Conservation (phyloP, 2,888 invertebrate species). For the Coleophora flavipennella region DNA sequence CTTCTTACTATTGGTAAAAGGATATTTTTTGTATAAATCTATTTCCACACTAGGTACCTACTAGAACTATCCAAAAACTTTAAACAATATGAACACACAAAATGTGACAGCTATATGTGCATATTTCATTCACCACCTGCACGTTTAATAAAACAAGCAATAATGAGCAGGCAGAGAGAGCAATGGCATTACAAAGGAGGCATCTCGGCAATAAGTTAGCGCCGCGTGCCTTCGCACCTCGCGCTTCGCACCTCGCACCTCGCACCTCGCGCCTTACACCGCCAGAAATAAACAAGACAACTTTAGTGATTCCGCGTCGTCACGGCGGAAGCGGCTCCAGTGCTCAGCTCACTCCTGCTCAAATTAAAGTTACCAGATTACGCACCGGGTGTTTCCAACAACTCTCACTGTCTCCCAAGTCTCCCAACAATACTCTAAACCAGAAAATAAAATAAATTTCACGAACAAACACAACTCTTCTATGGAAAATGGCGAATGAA, state of each 20-base stretch:
- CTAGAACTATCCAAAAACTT: no score
- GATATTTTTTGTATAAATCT: no score
- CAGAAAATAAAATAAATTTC: background rate
- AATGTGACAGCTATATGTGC: no score
- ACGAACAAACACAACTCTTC: background rate
- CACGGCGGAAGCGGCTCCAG: constrained; percentile 31
- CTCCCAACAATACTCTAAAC: no score
- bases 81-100: no score
- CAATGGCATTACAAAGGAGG: constrained; percentile 8
- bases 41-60: no score
- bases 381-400: constrained; percentile 25
- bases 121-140: background rate
- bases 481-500: background rate
- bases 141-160: constrained; percentile 4
- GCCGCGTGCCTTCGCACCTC: constrained; percentile 39
- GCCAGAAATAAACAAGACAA: constrained; percentile 57
- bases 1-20: no score
- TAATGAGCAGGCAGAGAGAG: constrained; percentile 2
- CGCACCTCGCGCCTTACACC: constrained; percentile 38
- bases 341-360: constrained; percentile 34
- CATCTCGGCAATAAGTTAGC: constrained; percentile 29
- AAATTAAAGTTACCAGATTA: constrained; percentile 45
- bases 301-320: constrained; percentile 51
- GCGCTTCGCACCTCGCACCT: constrained; percentile 31
- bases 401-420: constrained; percentile 16